Base-by-base conservation (phyloP, 1,140 invertebrate species). In the Aphelinus certus region DNA sequence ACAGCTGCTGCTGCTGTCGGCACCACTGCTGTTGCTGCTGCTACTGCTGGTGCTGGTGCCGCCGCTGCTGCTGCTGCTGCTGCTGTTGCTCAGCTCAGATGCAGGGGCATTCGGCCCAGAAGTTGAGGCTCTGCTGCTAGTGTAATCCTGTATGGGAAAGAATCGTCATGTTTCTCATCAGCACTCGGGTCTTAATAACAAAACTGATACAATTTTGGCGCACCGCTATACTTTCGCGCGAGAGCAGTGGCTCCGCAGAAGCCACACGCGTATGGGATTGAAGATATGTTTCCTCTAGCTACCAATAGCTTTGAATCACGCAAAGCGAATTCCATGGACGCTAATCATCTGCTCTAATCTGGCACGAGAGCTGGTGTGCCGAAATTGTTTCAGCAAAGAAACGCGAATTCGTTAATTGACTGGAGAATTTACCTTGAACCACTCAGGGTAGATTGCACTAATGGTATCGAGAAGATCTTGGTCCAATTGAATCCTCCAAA, bases 401-500 rank as follows among this genome's bases (percentile, higher is more conserved):
- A 26, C 26, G 26, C 26, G 26, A 26, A 26, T 26, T 26, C 26
- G 26, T 26, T 26, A 26, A 26, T 26, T 26, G 26, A 26, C 26
- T 26, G 45, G 3, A 48, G n/a, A 5, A 73, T 76, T 83, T 80
- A 88, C 86, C 88, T 92, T 94, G 89, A 96, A 96, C 95, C 95
- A 96, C 91, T 95, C 94, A 73, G 95, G 95, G 88, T 96, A 96
- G 84, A 96, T 95, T 76, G 94, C 92, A 82, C 94, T 93, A 81
- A 96, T 94, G 78, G 95, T 96, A 85, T 96, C 93, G 81, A 97
- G 91, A 80, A 97, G 90, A 89, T 97, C 95, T 88, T 94, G 92
- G 90, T 97, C 95, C 85, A 96, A 91, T 86, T 94, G 94, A 82
- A 96, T 93, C 88, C 93, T 93, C 95, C 95, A 96, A 90, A 94